A percentile compares a stretch with the other conserved stretches of the same genome.
phyloP scores from a whole-genome alignment of 2,797 vertebrate genomes.

The Phalanger gymnotis region DNA sequence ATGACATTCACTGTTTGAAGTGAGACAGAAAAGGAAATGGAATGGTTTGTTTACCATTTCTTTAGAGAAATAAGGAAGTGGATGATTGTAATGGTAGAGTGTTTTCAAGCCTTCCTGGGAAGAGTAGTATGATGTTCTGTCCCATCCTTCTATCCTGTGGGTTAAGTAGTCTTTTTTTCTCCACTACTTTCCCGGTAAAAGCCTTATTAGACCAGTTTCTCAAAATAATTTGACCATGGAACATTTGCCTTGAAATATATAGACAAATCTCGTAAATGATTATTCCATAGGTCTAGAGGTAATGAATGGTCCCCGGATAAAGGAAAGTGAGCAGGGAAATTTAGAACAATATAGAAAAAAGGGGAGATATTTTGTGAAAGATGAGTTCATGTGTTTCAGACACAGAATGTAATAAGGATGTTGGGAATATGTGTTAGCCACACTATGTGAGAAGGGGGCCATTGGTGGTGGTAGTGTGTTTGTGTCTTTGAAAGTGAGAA shows the following conservation, averaged over 20 bases:
- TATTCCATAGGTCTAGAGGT: background rate
- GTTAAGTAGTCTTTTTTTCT: conserved; percentile 56
- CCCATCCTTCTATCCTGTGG: conserved; percentile 51
- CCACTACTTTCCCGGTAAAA: conserved; percentile 73
- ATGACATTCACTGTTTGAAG: conserved; percentile 40
- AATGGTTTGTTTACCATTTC: conserved; percentile 19
- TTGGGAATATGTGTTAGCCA: background rate
- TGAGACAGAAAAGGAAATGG: conserved; percentile 8
- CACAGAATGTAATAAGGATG: background rate
- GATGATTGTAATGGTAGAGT: conserved; percentile 50
- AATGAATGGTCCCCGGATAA: background rate
- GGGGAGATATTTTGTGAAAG: background rate
- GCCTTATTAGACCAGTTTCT: conserved; percentile 66
- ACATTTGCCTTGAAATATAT: background rate
- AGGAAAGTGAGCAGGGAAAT: background rate
- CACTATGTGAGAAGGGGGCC: background rate
- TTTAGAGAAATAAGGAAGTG: conserved; percentile 35
- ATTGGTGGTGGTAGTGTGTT: background rate
- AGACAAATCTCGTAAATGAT: background rate
- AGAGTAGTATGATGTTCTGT: conserved; percentile 56
- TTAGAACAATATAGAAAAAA: background rate
- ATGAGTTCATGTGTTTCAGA: background rate
- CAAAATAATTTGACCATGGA: background rate
- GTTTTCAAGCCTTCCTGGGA: conserved; percentile 30
- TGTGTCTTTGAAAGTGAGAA: background rate